Base-by-base conservation (phyloP, 1,140 invertebrate genomes). In the Formica exsecta region DNA sequence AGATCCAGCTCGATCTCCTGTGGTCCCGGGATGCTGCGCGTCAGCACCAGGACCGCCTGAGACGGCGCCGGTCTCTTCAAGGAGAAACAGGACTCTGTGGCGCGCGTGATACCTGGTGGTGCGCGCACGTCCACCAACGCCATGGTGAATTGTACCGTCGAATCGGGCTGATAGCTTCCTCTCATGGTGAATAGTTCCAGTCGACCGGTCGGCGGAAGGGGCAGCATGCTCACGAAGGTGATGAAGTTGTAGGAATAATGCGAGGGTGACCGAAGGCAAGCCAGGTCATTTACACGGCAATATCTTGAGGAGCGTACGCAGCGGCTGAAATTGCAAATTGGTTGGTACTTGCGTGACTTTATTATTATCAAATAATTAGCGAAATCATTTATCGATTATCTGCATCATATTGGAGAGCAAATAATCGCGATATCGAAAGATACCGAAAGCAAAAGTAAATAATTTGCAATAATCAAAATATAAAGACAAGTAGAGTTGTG, bases 211-310 rank as follows among this genome's bases (percentile, higher is more conserved):
- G 95, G 92, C 0, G 98, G 97, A 8, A 99, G 96, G 36, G 97
- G 96, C 22, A 98, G 95, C 93, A 98, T 98, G 70, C 98, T 97
- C 0, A 98, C 97, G 89, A 99, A 97, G 0, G 98, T 98, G 86
- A 99, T 97, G 94, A 98, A 99, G 95, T 99, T 99, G 95, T 97
- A 98, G 6, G 98, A 98, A 92, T 97, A 98, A 71, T 97, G 97
- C 22, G 98, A 96, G 0, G 98, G 98, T 90, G 97, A 96, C 8
- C 96, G 96, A 11, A 97, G 95, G 89, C 98, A 99, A 76, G 96
- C 95, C 48, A 95, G 92, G 88, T 98, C 98, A 32, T 96, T 95
- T 2, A 96, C 93, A 13, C 95, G 96, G 91, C 98, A 99, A 38
- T 96, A 96, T 29, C 96, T 96, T 32, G 96, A 96, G 13, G 96